Evolutionary conservation across 2,888 invertebrate genomes (phyloP), one percentile per base, ranked within the genome.

Genomic region (Melipona beecheii): DNA sequence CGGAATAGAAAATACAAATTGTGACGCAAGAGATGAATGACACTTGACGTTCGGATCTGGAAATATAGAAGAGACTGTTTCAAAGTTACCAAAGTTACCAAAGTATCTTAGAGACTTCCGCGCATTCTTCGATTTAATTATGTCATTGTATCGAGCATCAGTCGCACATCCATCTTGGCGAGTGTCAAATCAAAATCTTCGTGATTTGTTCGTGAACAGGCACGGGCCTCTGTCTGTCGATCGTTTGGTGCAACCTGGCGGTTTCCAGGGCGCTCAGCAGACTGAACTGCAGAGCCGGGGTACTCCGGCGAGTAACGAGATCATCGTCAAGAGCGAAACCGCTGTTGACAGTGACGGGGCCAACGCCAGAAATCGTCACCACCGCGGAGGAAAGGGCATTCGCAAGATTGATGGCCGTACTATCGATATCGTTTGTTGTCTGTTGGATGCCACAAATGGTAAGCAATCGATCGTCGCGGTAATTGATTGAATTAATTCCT

Each of bases 401-500:
- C 94, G 97, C 98, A 89, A 96, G 97, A 90, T 95, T 98, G 65
- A 98, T 98, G 98, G 97, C 97, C 2, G 96, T 97, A 73, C 96
- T 98, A 64, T 97, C 98, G 86, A 96, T 98, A 86, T 96, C 97
- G 50, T 98, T 98, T 94, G 97, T 98, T 91, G 95, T 97, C 65
- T 98, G 98, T 94, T 98, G 98, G 98, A 95, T 97, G 95, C 98
- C 98, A 43, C 98, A 98, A 94, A 97, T 98, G 97, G 98, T 98
- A 74, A 81, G 85, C 62, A 31, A 58, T 58, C 70, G 11, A 73
- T 56, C 43, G 43, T 71, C 19, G 50, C 69, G 65, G 58, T 49
- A 62, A 76, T 76, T 71, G 71, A 62, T 71, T 76, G 43, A 36
- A 62, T 49, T 77, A 64, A 71, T 65, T 56, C 54, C 17, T 24